Conservation (phyloP, 2,888 invertebrate genomes). For the Athrips mouffetella region DNA sequence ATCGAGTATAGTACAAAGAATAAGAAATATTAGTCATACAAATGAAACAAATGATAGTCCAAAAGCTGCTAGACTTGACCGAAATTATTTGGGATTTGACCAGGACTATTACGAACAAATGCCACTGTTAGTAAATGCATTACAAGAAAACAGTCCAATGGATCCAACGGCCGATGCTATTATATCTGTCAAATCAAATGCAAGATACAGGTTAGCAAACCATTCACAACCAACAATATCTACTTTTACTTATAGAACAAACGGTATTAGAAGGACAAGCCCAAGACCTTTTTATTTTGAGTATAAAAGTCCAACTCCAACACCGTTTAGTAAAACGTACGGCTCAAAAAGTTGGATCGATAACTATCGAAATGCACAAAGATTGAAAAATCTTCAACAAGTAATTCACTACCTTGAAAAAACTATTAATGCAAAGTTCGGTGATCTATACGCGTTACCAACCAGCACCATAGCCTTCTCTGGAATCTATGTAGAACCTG, state of each 20-base stretch:
- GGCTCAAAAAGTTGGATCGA: slow-evolving; percentile 65
- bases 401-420: slow-evolving; percentile 67
- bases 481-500: slow-evolving; percentile 59
- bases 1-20: slow-evolving; percentile 63
- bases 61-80: slow-evolving; percentile 61
- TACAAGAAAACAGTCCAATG: slow-evolving; percentile 62
- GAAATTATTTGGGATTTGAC: slow-evolving; percentile 63
- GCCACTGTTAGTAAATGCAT: slow-evolving; percentile 67
- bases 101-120: slow-evolving; percentile 71
- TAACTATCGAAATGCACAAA: slow-evolving; percentile 64
- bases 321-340: slow-evolving; percentile 59
- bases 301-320: slow-evolving; percentile 57
- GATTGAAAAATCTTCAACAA: slow-evolving; percentile 64
- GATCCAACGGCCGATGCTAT: slow-evolving; percentile 45
- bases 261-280: slow-evolving; percentile 55
- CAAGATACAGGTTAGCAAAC: slow-evolving; percentile 27
- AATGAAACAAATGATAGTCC: slow-evolving; percentile 44
- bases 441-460: slow-evolving; percentile 52
- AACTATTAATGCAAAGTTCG: slow-evolving; percentile 66
- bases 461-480: slow-evolving; percentile 55
- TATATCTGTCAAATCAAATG: slow-evolving; percentile 28
- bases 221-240: slow-evolving; percentile 28
- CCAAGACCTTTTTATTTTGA: slow-evolving; percentile 74
- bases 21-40: slow-evolving; percentile 30
- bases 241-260: slow-evolving; percentile 32